A percentile compares a stretch with the other conserved stretches of the same genome.
Evolutionary conservation across 2,888 invertebrate genomes (phyloP).

Genomic region (Pammene fasciana): DNA sequence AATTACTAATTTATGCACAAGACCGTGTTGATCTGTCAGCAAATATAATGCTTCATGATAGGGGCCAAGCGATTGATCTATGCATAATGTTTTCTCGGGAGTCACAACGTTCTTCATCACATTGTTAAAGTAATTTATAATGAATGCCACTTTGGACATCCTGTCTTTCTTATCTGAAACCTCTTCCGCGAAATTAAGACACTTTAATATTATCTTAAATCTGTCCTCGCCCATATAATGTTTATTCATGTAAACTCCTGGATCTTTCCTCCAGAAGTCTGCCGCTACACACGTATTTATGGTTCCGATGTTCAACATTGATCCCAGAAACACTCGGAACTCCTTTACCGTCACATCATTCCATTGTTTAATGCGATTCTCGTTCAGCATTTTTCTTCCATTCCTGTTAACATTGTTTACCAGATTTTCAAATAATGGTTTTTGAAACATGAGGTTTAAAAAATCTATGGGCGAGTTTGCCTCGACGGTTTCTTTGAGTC

Average conservation of each 20-base stretch:
- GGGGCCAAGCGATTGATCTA: constrained; percentile 1
- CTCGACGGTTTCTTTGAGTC: neutral
- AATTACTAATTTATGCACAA: constrained; percentile 14
- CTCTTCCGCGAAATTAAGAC: constrained; percentile 2
- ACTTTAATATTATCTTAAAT: constrained; percentile 14
- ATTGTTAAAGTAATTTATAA: constrained; percentile 14
- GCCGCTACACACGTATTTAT: neutral
- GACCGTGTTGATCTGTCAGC: constrained; percentile 1
- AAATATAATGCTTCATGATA: constrained; percentile 7
- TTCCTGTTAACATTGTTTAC: constrained; percentile 13
- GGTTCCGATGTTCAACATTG: constrained; percentile 6
- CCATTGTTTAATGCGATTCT: constrained; percentile 4
- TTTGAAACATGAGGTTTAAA: constrained; percentile 6
- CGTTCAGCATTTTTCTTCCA: constrained; percentile 1
- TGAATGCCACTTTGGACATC: constrained; percentile 4
- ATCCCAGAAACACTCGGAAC: constrained; percentile 4
- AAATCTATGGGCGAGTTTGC: constrained; percentile 2
- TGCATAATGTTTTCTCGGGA: constrained; percentile 13
- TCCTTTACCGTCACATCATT: constrained; percentile 7
- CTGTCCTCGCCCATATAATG: constrained; percentile 13
- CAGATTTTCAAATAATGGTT: constrained; percentile 5
- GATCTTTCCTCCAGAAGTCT: constrained; percentile 10
- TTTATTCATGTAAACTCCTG: neutral
- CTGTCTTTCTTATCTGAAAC: neutral
- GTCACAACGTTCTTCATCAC: neutral